Base-by-base conservation (phyloP, 2,797 vertebrate species). In the Enteromius mattozi region DNA sequence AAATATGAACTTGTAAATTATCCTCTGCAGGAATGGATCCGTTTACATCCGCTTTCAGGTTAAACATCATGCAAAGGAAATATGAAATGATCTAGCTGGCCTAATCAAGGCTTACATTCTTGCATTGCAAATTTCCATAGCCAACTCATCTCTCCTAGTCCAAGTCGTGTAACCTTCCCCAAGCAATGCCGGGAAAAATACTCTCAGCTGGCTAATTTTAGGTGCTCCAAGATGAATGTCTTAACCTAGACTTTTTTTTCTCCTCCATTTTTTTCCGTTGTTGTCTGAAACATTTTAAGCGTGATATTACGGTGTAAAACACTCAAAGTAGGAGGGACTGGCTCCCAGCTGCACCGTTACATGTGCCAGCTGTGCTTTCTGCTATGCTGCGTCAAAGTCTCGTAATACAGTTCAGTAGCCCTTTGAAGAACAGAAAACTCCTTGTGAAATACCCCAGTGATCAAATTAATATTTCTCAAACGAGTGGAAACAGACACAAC, bases 401-500 rank as follows among this genome's bases (percentile, higher is more conserved):
- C 91, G 91, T 92, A 89, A 92, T 92, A 90, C 90, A 89, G 79
- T 89, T 94, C 93, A 91, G 93, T 94, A 95, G 93, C 93, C 90
- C 87, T 86, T 89, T 90, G 90, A 81, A 85, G 84, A 75, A 84
- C 42, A 83, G 83, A 90, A 70, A 80, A 84, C 75, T 87, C 85
- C 87, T 84, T 78, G 65, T 89, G 89, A 93, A 93, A 92, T 86
- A 88, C 84, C 87, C 88, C 72, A 83, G 83, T 89, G 86, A 90
- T 86, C 80, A 82, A 87, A 89, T 93, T 92, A 91, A 91, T 92
- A 92, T 92, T 91, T 93, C 91, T 93, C 88, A 81, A 80, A 85
- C 76, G 74, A 70, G 82, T 72, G 78, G 88, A 49, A 68, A 75
- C 82, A 76, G 81, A 63, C 87, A 89, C 81, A 84, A 88, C 84